Evolutionary conservation across 2,113 vertebrate genomes (phyloP).

Genomic region (Anhinga rufa): DNA sequence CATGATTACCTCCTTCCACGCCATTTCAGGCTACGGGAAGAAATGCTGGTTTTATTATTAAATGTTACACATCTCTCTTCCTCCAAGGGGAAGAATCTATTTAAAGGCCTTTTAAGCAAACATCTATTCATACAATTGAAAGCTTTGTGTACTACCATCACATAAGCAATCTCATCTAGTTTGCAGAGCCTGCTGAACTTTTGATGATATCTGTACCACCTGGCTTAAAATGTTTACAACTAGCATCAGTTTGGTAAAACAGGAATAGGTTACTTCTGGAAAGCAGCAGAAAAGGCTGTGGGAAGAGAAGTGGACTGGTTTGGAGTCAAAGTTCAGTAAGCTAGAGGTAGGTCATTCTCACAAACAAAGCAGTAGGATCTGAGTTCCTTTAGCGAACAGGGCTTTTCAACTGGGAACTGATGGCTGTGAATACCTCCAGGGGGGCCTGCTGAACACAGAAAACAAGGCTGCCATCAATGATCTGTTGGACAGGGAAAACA

Average conservation of each 20-base stretch:
- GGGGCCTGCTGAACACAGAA: not conserved
- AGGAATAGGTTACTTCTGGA: not conserved
- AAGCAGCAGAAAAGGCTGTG: not conserved
- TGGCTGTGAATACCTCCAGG: not conserved
- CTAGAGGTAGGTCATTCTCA: not conserved
- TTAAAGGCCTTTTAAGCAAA: slow-evolving; percentile 25
- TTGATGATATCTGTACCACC: not conserved
- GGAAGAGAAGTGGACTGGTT: not conserved
- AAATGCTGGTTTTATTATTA: slow-evolving; percentile 18
- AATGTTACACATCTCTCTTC: not conserved
- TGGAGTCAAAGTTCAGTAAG: not conserved
- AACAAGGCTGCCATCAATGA: not conserved
- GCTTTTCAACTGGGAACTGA: not conserved
- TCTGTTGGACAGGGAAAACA: not conserved
- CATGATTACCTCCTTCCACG: slow-evolving; percentile 26
- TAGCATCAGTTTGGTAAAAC: not conserved
- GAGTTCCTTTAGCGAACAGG: not conserved
- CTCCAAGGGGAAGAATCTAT: not conserved
- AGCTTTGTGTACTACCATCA: not conserved
- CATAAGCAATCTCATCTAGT: not conserved
- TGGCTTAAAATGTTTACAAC: not conserved
- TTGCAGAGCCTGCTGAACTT: not conserved
- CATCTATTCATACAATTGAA: not conserved
- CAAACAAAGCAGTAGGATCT: not conserved
- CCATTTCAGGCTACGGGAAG: slow-evolving; percentile 3